These are phyloP conservation scores for Pica pica DNA, from an alignment of 2,113 vertebrate genomes.

Conservation along the genomic window DNA sequence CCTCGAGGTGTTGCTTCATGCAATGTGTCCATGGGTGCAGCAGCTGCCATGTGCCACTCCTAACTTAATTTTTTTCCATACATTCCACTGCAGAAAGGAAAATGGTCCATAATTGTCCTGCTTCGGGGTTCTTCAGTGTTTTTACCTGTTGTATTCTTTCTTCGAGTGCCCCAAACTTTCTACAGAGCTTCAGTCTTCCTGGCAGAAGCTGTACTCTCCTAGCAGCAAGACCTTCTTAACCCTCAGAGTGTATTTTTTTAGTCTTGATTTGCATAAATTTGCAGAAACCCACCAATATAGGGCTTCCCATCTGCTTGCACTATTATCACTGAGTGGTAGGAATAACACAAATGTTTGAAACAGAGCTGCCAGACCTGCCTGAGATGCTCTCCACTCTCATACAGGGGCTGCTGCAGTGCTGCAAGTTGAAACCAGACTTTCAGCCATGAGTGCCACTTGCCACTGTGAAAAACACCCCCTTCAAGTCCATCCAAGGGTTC, in stretches of 20 bases:
- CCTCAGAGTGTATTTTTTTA: neutral
- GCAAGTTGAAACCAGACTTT: neutral
- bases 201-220: neutral
- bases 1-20: neutral
- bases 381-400: neutral
- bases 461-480: rapidly evolving
- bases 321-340: neutral
- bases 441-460: neutral
- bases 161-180: neutral
- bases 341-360: neutral
- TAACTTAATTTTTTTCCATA: neutral
- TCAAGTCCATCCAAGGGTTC: neutral
- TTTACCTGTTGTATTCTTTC: neutral
- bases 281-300: neutral
- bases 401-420: neutral
- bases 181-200: neutral
- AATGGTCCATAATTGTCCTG: neutral
- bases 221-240: neutral
- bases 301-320: neutral
- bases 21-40: neutral
- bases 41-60: neutral
- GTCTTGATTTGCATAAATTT: neutral
- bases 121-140: neutral
- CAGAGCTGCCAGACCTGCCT: neutral
- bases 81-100: neutral